phyloP scores from a whole-genome alignment of 2,888 invertebrate genomes.

The Caenorhabditis sp. region DNA sequence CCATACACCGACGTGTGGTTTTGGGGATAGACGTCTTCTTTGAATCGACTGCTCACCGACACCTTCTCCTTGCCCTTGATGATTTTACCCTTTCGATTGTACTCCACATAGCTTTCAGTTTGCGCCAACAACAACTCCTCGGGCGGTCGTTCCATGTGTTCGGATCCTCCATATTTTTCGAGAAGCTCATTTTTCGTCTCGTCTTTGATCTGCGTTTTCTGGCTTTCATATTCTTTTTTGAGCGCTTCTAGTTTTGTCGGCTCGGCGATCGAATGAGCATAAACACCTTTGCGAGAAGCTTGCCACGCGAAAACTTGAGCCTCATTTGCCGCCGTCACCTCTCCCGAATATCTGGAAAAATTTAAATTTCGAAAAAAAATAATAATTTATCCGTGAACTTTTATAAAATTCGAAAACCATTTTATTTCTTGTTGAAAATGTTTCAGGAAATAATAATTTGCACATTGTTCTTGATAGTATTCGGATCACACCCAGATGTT shows the following conservation, averaged over 20 bases:
- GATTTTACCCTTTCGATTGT: slow-evolving; percentile 87
- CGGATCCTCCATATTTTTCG: slow-evolving; percentile 89
- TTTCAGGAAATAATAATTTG: too few species aligned
- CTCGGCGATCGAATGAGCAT: slow-evolving; percentile 93
- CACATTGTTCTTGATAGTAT: too few species aligned
- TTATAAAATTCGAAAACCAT: too few species aligned
- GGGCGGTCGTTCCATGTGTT: slow-evolving; percentile 87
- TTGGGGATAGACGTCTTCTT: slow-evolving; percentile 86
- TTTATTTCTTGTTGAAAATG: too few species aligned
- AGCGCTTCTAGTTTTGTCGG: slow-evolving; percentile 94
- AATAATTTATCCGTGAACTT: neutral
- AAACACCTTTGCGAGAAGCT: slow-evolving; percentile 78
- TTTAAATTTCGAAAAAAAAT: neutral
- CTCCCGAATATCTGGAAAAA: slow-evolving; percentile 82
- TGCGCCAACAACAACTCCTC: slow-evolving; percentile 89
- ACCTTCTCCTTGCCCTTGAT: slow-evolving; percentile 85
- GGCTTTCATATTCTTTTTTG: slow-evolving; percentile 86
- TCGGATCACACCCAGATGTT: too few species aligned
- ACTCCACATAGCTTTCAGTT: slow-evolving; percentile 93
- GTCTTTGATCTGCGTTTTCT: slow-evolving; percentile 88
- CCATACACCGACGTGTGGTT: slow-evolving; percentile 96
- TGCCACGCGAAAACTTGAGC: slow-evolving; percentile 78
- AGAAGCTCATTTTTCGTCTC: slow-evolving; percentile 82
- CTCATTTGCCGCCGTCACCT: slow-evolving; percentile 86
- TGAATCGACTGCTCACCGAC: slow-evolving; percentile 85